phyloP scores from a whole-genome alignment of 1,140 invertebrate genomes.

The Musca vetustissima region DNA sequence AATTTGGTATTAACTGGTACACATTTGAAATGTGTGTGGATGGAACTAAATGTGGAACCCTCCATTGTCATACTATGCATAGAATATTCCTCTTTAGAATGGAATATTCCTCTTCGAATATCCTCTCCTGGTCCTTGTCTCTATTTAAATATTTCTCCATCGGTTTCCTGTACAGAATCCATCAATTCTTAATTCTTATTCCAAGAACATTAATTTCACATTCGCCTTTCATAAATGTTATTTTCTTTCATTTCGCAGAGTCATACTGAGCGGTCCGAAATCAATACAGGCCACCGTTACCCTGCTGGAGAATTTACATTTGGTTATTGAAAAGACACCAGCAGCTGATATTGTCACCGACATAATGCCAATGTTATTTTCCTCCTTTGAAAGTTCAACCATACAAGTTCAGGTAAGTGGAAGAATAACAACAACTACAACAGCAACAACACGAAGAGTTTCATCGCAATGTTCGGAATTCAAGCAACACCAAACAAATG shows the following conservation, averaged over 20 bases:
- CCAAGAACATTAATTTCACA: constrained; percentile 2
- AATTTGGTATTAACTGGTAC: no score
- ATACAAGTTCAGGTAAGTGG: constrained; percentile 84
- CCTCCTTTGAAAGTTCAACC: constrained; percentile 86
- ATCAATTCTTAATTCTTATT: neutral
- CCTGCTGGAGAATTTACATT: constrained; percentile 87
- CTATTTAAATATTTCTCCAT: no score
- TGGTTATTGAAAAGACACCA: constrained; percentile 86
- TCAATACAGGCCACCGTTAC: constrained; percentile 89
- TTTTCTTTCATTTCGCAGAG: constrained; percentile 52
- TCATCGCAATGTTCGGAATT: no score
- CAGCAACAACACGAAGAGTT: neutral
- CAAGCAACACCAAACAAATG: no score
- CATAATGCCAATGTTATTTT: constrained; percentile 85
- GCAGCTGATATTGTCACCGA: constrained; percentile 77
- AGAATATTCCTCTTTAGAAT: no score
- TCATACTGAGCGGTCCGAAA: constrained; percentile 79
- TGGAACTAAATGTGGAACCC: no score
- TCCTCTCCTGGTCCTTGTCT: no score
- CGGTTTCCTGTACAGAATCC: no score
- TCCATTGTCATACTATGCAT: no score
- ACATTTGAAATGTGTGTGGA: no score
- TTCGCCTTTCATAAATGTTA: neutral
- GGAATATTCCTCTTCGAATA: no score
- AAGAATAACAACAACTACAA: neutral